Evolutionary conservation across 1,140 invertebrate species (phyloP).

Genomic region (Drosophila quadrilineata): DNA sequence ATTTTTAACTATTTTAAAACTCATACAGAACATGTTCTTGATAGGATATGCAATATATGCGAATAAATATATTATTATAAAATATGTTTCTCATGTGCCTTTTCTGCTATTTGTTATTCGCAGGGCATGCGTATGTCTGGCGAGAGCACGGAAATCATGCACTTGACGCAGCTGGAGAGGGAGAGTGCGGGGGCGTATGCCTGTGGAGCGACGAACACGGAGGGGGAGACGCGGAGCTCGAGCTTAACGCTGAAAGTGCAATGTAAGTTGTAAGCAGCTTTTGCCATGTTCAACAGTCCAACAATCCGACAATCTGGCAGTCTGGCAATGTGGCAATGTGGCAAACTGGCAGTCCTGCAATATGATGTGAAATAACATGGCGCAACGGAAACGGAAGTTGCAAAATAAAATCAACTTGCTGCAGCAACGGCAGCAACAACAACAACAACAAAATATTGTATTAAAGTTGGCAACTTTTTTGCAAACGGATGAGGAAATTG

Average conservation of each 20-base stretch:
- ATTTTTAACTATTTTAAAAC: too few species aligned
- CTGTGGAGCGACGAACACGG: slow-evolving; percentile 86
- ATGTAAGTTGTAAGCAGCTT: slow-evolving; percentile 84
- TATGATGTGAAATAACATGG: slow-evolving; percentile 25
- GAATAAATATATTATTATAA: not conserved
- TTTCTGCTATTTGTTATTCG: slow-evolving; percentile 23
- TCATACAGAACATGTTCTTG: too few species aligned
- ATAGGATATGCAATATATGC: not conserved
- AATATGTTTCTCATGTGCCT: slow-evolving; percentile 11
- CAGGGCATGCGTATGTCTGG: slow-evolving; percentile 81
- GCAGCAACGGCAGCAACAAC: not conserved
- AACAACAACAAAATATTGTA: slow-evolving; percentile 3
- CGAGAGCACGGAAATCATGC: slow-evolving; percentile 81
- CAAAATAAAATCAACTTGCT: slow-evolving; percentile 68
- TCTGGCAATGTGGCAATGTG: slow-evolving; percentile 2
- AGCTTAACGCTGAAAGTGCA: slow-evolving; percentile 85
- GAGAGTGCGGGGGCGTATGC: slow-evolving; percentile 85
- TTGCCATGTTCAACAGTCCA: slow-evolving; percentile 11
- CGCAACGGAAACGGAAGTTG: slow-evolving; percentile 62
- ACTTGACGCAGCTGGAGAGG: slow-evolving; percentile 81
- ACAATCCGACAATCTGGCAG: slow-evolving; percentile 8
- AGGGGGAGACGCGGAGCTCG: slow-evolving; percentile 86
- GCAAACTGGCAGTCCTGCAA: not conserved
- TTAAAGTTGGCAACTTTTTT: slow-evolving; percentile 51
- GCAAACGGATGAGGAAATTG: slow-evolving; percentile 72